These are phyloP conservation scores for Euproctis similis DNA, from an alignment of 2,888 invertebrate genomes.

Conservation along the genomic window DNA sequence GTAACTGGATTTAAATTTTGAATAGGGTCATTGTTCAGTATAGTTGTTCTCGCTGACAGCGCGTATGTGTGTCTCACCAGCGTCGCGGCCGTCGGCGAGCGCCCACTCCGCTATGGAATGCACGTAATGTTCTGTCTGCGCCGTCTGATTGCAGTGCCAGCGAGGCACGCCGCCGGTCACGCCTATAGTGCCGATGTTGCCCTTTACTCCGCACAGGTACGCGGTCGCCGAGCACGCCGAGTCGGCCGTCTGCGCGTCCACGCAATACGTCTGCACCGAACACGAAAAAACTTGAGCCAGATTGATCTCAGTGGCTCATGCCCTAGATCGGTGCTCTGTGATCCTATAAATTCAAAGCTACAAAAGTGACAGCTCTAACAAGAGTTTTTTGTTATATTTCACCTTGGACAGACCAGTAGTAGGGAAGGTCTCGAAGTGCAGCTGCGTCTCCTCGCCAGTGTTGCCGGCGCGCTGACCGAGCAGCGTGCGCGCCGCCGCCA, in stretches of 20 bases:
- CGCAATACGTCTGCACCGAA: conserved; percentile 75
- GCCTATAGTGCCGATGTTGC: conserved; percentile 79
- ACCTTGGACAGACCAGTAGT: not conserved
- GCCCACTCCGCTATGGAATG: conserved; percentile 81
- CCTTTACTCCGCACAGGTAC: conserved; percentile 80
- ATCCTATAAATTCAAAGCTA: too few relatives aligned
- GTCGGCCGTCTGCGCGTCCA: conserved; percentile 80
- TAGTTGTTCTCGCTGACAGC: too few relatives aligned
- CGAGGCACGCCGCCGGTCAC: conserved; percentile 78
- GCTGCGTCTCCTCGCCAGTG: conserved; percentile 76
- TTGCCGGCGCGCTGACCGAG: conserved; percentile 74
- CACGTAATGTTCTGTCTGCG: conserved; percentile 65
- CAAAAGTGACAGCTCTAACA: not conserved
- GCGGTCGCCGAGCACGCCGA: conserved; percentile 84
- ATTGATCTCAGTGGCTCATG: too few relatives aligned
- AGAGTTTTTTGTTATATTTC: too few relatives aligned
- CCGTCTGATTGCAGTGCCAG: conserved; percentile 75
- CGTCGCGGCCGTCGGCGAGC: conserved; percentile 59
- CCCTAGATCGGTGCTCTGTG: too few relatives aligned
- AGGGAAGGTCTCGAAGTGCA: conserved; percentile 79
- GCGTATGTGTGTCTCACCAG: conserved; percentile 29
- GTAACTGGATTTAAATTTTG: too few relatives aligned
- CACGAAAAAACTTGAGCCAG: too few relatives aligned
- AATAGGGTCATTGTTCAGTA: too few relatives aligned
- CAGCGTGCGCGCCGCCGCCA: conserved; percentile 79